These are phyloP conservation scores for Phoebastria nigripes DNA, from an alignment of 2,797 vertebrate species.

Conservation along the genomic window DNA sequence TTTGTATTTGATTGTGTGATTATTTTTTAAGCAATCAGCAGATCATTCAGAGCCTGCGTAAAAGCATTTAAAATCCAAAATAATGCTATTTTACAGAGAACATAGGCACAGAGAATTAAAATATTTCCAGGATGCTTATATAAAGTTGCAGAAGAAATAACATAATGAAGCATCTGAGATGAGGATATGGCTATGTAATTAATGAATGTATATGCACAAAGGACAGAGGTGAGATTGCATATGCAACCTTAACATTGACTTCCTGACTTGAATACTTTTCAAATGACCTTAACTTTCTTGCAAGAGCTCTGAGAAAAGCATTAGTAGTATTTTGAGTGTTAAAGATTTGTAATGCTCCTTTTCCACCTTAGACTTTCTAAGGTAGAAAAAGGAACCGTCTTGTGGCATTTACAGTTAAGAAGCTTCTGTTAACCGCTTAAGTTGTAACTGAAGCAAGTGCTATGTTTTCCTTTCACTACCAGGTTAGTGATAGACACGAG, in stretches of 20 bases:
- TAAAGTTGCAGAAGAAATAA: not conserved
- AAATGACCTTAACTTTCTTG: not conserved
- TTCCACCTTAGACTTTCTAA: not conserved
- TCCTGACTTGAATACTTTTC: not conserved
- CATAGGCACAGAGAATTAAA: not conserved
- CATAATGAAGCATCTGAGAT: not conserved
- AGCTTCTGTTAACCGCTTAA: not conserved
- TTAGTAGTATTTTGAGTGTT: not conserved
- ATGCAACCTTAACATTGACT: not conserved
- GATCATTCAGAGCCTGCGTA: not conserved
- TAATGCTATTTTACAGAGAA: not conserved
- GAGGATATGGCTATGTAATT: not conserved
- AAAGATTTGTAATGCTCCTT: not conserved
- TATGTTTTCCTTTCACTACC: not conserved
- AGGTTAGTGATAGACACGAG: not conserved
- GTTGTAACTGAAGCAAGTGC: not conserved
- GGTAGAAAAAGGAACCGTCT: not conserved
- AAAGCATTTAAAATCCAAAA: not conserved
- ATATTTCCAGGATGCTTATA: not conserved
- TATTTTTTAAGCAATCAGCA: slow-evolving; percentile 20
- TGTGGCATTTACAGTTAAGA: not conserved
- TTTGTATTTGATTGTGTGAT: slow-evolving; percentile 26
- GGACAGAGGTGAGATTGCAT: not conserved
- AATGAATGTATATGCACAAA: not conserved
- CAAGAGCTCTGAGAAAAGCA: not conserved